A percentile compares a stretch with the other conserved stretches of the same genome.
Conservation (phyloP, 1,140 invertebrate species). For the Leptinotarsa undecemlineata region DNA sequence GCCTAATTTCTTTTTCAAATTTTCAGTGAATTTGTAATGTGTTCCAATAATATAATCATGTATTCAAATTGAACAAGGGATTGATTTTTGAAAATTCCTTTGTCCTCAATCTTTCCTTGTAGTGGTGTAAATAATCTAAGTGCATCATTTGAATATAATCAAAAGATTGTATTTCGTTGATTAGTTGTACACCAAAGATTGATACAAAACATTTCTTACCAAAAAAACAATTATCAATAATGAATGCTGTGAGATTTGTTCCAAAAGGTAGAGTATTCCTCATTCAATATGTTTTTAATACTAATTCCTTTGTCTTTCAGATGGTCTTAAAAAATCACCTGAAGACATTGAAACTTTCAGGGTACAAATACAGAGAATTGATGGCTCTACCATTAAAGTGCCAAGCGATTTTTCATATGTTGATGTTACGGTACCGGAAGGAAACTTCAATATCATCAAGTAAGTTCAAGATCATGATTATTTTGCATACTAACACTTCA, state of each 20-base stretch:
- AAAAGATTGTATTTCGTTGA: neutral
- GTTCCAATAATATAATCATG: no score
- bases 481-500: no score
- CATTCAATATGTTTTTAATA: neutral
- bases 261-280: constrained; percentile 36
- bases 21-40: neutral
- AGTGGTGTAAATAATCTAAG: neutral
- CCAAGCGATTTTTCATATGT: constrained; percentile 40
- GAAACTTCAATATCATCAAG: constrained; percentile 46
- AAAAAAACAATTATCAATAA: neutral
- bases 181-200: no score
- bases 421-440: constrained; percentile 49
- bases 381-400: constrained; percentile 44
- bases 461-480: constrained; percentile 33
- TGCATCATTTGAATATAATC: constrained; percentile 6
- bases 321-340: constrained; percentile 33
- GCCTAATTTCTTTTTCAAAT: neutral
- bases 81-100: neutral
- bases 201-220: no score
- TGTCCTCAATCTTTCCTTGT: neutral
- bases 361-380: constrained; percentile 47
- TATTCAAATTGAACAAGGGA: no score
- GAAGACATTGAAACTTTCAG: constrained; percentile 44
- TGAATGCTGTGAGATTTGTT: constrained; percentile 33
- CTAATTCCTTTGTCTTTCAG: constrained; percentile 30